Evolutionary conservation across 2,888 invertebrate genomes (phyloP), one percentile per base, ranked within the genome.

Genomic region (Pherbina coryleti): DNA sequence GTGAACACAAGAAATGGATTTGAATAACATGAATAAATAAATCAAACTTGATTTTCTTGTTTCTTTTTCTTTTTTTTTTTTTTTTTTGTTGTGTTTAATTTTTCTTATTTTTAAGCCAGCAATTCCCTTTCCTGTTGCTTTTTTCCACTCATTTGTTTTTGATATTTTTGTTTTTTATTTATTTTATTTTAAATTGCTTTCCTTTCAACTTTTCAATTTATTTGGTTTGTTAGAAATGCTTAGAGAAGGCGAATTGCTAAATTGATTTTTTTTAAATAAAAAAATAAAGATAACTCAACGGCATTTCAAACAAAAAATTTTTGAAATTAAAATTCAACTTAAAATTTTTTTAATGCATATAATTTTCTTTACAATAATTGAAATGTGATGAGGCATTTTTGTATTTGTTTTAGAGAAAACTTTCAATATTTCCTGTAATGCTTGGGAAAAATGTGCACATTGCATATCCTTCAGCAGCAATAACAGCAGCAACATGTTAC

Each of bases 1-100:
- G 75, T 78, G 72, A 81, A 81, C 82, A 82, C 81, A 80, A 81
- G 81, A 82, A 82, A 81, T 81, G 80, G 81, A 82, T 81, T 82
- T 82, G 82, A 82, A 82, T 82, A 81, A 82, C 79, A 82, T 82
- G 82, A 82, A 82, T 82, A 81, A 82, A 81, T 80, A 81, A 82
- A 81, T 80, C 79, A 82, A 76, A 74, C 69, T 34, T 69, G 69
- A 69, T 25, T 69, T 74, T 77, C 66, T 17, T 51, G 34, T 55
- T 19, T 19, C 8, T 7, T 53, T 55, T 28, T 44, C n/a, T n/a
- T 77, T 72, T 17, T 51, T 55, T 55, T 19, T 19, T n/a, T 7
- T 53, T 55, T 28, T 44, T 74, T 74, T 73, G n/a, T n/a, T n/a
- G n/a, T n/a, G n/a, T n/a, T n/a, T n/a, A n/a, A n/a, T n/a, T n/a